These are phyloP conservation scores for Acrobasis suavella DNA, from an alignment of 2,888 invertebrate genomes.

Conservation along the genomic window DNA sequence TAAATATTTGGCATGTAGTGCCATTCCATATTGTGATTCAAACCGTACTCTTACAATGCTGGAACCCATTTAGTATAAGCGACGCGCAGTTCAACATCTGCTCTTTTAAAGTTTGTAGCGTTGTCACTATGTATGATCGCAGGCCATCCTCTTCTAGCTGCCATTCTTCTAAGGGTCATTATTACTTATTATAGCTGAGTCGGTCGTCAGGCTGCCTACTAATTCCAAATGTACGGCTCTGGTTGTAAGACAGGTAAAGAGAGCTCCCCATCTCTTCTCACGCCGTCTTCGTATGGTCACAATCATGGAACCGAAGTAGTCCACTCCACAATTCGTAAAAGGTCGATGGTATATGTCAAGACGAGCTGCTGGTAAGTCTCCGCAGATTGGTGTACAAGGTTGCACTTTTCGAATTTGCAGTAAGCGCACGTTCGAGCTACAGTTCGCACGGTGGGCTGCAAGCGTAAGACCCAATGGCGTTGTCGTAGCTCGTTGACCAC, in stretches of 20 bases:
- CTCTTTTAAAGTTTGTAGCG: neutral
- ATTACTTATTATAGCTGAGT: neutral
- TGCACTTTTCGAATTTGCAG: neutral
- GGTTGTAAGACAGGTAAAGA: neutral
- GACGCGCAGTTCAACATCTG: neutral
- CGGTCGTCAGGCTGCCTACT: neutral
- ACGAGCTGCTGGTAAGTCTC: neutral
- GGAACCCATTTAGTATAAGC: neutral
- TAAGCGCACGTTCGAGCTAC: neutral
- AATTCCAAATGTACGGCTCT: slow-evolving; percentile 3
- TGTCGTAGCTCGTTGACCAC: slow-evolving; percentile 36
- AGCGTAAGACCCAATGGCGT: slow-evolving; percentile 1
- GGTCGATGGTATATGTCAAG: neutral
- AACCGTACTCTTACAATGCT: neutral
- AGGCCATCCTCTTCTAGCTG: neutral
- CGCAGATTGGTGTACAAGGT: neutral
- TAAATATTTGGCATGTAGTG: neutral
- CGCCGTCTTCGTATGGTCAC: neutral
- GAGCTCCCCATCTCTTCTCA: neutral
- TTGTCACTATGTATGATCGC: neutral
- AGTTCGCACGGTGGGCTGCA: neutral
- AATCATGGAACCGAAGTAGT: neutral
- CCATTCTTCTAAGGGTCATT: neutral
- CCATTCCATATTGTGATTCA: neutral
- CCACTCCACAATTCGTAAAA: neutral